Conservation (phyloP, 2,888 invertebrate species). For the Drosophila recens region DNA sequence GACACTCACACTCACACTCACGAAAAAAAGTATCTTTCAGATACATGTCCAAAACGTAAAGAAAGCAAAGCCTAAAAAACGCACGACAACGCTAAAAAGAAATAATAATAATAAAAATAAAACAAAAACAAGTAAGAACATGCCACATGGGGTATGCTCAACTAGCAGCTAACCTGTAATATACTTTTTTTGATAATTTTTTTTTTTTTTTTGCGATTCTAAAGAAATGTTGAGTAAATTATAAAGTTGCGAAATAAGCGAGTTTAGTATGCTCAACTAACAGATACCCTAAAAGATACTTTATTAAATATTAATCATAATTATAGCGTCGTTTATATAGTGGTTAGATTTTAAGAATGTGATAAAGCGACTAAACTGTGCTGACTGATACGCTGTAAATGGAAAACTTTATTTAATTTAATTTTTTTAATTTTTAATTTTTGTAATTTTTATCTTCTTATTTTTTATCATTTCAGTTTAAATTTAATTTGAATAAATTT, state of each 20-base stretch:
- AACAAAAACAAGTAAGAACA: conserved; percentile 50
- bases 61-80: conserved; percentile 68
- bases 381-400: neutral
- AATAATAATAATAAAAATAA: conserved; percentile 63
- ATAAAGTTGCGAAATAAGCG: neutral
- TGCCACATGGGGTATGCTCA: neutral
- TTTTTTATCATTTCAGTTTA: no score
- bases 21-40: conserved; percentile 72
- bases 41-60: conserved; percentile 76
- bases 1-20: conserved; percentile 10
- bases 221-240: neutral
- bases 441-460: no score
- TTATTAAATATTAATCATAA: no score
- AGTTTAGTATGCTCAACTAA: neutral
- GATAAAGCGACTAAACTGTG: neutral
- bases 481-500: no score
- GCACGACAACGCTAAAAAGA: conserved; percentile 51
- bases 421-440: no score
- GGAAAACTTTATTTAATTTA: no score
- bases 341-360: neutral
- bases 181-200: neutral
- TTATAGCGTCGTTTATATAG: no score
- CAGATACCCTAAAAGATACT: neutral
- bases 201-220: neutral
- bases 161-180: neutral